phyloP scores from a whole-genome alignment of 2,797 vertebrate species.

The Megaceryle alcyon region DNA sequence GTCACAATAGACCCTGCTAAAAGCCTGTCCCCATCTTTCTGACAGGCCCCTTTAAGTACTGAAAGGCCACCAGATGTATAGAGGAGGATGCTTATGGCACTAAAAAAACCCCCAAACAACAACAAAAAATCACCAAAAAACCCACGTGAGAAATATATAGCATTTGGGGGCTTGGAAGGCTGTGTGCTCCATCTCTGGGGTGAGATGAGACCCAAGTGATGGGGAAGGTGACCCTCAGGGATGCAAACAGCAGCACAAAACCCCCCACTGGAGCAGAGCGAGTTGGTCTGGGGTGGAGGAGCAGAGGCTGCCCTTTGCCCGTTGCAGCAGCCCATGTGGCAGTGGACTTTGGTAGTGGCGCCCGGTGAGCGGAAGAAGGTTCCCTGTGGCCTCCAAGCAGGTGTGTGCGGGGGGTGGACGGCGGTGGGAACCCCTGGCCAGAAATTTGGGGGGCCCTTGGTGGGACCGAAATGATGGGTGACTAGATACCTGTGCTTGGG shows the following conservation, averaged over 20 bases:
- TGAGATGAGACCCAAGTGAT: background rate
- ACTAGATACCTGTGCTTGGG: background rate
- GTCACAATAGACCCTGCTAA: background rate
- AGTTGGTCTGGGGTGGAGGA: fast-evolving
- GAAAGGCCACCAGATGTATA: background rate
- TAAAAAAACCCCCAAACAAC: background rate
- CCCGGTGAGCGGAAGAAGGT: background rate
- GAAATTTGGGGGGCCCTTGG: fast-evolving
- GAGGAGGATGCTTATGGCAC: background rate
- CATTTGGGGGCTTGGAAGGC: fast-evolving
- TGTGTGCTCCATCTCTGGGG: fast-evolving
- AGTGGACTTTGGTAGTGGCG: constrained; percentile 49
- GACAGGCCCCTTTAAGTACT: background rate
- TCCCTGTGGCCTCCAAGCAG: background rate
- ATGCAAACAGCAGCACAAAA: fast-evolving
- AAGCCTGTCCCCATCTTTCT: background rate
- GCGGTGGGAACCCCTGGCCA: background rate
- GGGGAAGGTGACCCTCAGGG: background rate
- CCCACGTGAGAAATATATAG: background rate
- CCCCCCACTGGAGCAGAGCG: fast-evolving
- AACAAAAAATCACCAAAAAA: background rate
- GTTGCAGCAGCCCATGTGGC: constrained; percentile 6
- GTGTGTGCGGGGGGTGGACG: background rate
- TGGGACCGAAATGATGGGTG: background rate
- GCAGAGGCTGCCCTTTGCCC: constrained; percentile 8